Base-by-base conservation (phyloP, 2,113 vertebrate species). In the Engraulis encrasicolus region DNA sequence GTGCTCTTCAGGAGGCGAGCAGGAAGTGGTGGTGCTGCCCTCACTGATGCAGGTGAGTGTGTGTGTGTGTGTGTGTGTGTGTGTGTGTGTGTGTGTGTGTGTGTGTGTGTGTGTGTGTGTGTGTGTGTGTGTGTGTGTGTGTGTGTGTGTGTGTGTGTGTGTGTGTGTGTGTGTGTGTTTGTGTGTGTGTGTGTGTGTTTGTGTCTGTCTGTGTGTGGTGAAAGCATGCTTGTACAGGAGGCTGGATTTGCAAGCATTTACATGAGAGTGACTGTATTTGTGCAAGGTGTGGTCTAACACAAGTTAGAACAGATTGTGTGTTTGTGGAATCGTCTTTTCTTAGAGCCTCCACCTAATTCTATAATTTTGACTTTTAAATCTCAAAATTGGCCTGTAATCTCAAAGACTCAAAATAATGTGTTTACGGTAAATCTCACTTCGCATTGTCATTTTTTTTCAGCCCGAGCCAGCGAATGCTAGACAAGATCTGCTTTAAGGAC, bases 381-480 rank as follows among this genome's bases (percentile, higher is more conserved):
- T 45, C 31, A 15, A 74, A 36, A 14, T 0, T 31, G n/a, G n/a
- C n/a, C 27, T 74, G 66, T 34, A 34, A 74, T 34, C 27, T n/a
- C n/a, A n/a, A n/a, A 74, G 27, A 34, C 6, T 1, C 17, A 4
- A 34, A 74, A 15, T 14, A 36, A 14, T 66, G 58, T 66, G 58
- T 14, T 66, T 23, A 66, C 0, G 58, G 58, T 27, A 23, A 12
- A 23, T 66, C 58, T 66, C 19, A 23, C 6, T 58, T 48, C 36
- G 77, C 7, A 74, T 71, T 84, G 2, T 86, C 52, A 82, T 81
- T 19, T 82, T 23, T 87, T 71, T 71, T 7, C 87, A 95, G 95
- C 87, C 83, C 93, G 92, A 45, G 87, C 93, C 86, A 94, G 93
- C 6, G 93, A 95, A 74, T 95, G 94, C 86, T 95, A 93, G 91